A percentile compares a stretch with the other conserved stretches of the same genome.
Evolutionary conservation across 2,113 vertebrate genomes (phyloP).

Genomic region (Puntigrus tetrazona): DNA sequence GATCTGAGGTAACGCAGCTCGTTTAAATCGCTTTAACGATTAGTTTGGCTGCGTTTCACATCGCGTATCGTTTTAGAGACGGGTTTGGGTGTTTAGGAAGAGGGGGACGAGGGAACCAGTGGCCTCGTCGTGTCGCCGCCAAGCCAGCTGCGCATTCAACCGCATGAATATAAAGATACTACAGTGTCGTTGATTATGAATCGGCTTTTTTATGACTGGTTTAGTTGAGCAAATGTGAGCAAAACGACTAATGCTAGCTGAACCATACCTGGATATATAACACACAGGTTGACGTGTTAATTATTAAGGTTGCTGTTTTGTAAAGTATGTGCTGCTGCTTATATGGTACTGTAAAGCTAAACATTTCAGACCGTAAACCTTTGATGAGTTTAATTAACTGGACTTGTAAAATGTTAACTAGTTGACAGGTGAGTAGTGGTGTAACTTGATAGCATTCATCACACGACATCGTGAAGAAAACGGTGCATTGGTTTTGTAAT

Average conservation of each 20-base stretch:
- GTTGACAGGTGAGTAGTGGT: neutral
- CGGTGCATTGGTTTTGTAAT: neutral
- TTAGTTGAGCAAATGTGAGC: neutral
- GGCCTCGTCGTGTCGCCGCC: constrained; percentile 14
- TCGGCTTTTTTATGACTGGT: neutral
- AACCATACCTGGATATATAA: neutral
- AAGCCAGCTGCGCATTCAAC: constrained; percentile 17
- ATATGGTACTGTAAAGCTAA: neutral
- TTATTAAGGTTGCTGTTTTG: neutral
- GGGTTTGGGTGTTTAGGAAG: neutral
- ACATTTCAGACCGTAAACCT: neutral
- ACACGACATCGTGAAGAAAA: neutral
- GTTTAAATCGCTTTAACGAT: neutral
- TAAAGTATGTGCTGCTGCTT: neutral
- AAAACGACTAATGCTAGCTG: neutral
- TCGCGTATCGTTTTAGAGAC: neutral
- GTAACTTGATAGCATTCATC: neutral
- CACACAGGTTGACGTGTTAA: neutral
- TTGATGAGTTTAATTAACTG: neutral
- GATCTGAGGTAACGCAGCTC: constrained; percentile 33
- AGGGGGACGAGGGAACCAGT: neutral
- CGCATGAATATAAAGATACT: constrained; percentile 19
- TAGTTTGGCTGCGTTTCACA: neutral
- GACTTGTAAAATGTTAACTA: neutral
- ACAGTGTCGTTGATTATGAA: neutral